Percentiles rank a stretch among this genome's conserved stretches.
phyloP scores from a whole-genome alignment of 2,797 vertebrate genomes.

The Molossus molossus region DNA sequence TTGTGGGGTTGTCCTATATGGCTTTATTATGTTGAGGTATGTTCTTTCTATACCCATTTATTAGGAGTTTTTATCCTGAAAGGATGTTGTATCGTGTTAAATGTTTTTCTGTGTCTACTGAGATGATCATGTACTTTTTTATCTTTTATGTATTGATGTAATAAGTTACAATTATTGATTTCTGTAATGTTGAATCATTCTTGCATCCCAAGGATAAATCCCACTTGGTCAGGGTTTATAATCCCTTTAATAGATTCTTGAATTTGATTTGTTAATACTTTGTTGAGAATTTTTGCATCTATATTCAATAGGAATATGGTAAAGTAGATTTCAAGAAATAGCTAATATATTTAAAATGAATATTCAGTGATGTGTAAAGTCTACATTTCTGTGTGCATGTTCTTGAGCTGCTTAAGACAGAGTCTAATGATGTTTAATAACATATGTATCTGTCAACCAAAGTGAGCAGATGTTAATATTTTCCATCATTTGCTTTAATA shows the following conservation, averaged over 20 bases:
- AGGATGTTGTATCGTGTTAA: background rate
- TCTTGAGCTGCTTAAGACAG: background rate
- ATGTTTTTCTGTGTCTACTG: background rate
- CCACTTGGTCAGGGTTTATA: background rate
- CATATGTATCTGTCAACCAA: background rate
- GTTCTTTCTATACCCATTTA: background rate
- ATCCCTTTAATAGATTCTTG: background rate
- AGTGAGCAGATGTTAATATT: background rate
- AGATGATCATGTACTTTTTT: background rate
- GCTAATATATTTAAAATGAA: background rate
- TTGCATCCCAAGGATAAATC: background rate
- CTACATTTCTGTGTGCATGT: background rate
- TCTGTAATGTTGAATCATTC: background rate
- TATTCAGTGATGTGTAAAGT: background rate
- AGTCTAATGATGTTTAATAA: background rate
- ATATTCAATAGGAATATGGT: background rate
- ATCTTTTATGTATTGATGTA: background rate
- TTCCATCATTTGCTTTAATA: background rate
- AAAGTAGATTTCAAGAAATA: conserved; percentile 32
- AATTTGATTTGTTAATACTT: background rate
- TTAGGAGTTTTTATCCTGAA: background rate
- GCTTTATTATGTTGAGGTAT: background rate
- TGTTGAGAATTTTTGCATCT: background rate
- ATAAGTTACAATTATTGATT: conserved; percentile 1
- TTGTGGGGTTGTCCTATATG: background rate